Percentiles rank a stretch among this genome's conserved stretches.
Evolutionary conservation across 2,888 invertebrate species (phyloP).

Genomic region (Synanthedon formicaeformis): DNA sequence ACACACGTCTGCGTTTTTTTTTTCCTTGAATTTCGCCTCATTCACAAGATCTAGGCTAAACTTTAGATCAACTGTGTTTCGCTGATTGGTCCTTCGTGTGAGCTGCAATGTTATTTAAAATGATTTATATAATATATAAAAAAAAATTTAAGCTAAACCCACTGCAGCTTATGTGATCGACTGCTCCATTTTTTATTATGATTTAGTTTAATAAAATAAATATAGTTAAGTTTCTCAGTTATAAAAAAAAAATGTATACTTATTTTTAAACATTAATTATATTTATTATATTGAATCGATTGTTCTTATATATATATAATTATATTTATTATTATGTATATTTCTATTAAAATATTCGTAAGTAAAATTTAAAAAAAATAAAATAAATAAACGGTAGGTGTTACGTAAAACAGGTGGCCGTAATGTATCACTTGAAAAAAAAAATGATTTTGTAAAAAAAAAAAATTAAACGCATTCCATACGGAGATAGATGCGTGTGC

Average conservation of each 20-base stretch:
- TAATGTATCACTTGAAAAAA: constrained; percentile 5
- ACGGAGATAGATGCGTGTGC: constrained; percentile 15
- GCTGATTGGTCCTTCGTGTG: not conserved
- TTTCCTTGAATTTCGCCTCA: not conserved
- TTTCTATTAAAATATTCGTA: constrained; percentile 42
- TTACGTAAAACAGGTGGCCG: constrained; percentile 7
- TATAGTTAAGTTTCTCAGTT: constrained; percentile 37
- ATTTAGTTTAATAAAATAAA: constrained; percentile 32
- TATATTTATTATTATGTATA: constrained; percentile 35
- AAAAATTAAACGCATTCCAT: constrained; percentile 40
- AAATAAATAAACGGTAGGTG: constrained; percentile 17
- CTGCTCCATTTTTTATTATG: constrained; percentile 13
- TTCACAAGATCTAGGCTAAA: constrained; percentile 1
- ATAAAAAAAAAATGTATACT: constrained; percentile 13
- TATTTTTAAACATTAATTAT: constrained; percentile 26
- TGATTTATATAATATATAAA: not conserved
- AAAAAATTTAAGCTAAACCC: not conserved
- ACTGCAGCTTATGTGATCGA: constrained; percentile 11
- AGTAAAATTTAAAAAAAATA: constrained; percentile 26
- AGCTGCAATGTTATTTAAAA: not conserved
- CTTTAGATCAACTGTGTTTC: not conserved
- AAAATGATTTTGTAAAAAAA: constrained; percentile 7
- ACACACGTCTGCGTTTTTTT: not conserved
- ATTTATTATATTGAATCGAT: constrained; percentile 35
- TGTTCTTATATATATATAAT: constrained; percentile 29